phyloP scores from a whole-genome alignment of 2,888 invertebrate genomes.

The Trichopria drosophilae region DNA sequence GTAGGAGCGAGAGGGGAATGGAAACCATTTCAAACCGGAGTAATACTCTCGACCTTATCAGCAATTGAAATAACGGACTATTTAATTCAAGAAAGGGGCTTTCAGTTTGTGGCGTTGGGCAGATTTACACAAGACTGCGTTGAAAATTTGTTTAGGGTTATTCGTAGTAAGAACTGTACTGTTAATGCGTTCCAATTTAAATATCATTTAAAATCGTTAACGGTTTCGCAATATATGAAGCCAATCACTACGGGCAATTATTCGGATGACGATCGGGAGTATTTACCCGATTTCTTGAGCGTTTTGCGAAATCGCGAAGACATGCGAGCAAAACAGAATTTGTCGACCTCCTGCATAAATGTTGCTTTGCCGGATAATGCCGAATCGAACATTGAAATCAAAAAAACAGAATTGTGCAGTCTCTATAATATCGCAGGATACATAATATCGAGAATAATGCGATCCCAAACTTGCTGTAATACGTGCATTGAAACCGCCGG shows the following conservation, averaged over 20 bases:
- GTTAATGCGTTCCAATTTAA: slow-evolving; percentile 19
- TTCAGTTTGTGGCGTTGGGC: slow-evolving; percentile 10
- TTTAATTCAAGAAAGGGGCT: neutral
- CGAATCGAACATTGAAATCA: neutral
- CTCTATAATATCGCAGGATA: slow-evolving; percentile 15
- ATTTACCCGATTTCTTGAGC: neutral
- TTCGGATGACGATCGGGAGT: slow-evolving; percentile 5
- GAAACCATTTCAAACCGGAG: neutral
- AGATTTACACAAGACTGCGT: slow-evolving; percentile 16
- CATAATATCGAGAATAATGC: slow-evolving; percentile 5
- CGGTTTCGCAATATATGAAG: slow-evolving; percentile 10
- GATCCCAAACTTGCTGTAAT: slow-evolving; percentile 1
- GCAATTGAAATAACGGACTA: neutral
- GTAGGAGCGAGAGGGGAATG: neutral
- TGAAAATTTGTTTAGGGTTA: slow-evolving; percentile 19
- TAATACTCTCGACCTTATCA: neutral
- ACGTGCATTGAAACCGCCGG: slow-evolving; percentile 1
- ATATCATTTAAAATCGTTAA: slow-evolving; percentile 14
- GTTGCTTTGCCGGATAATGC: neutral
- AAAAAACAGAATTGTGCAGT: neutral
- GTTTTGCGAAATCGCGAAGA: neutral
- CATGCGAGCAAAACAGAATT: neutral
- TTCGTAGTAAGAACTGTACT: slow-evolving; percentile 14
- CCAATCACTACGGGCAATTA: slow-evolving; percentile 11
- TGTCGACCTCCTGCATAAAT: neutral